These are phyloP conservation scores for Portevinia maculata DNA, from an alignment of 2,888 invertebrate genomes.

Conservation along the genomic window DNA sequence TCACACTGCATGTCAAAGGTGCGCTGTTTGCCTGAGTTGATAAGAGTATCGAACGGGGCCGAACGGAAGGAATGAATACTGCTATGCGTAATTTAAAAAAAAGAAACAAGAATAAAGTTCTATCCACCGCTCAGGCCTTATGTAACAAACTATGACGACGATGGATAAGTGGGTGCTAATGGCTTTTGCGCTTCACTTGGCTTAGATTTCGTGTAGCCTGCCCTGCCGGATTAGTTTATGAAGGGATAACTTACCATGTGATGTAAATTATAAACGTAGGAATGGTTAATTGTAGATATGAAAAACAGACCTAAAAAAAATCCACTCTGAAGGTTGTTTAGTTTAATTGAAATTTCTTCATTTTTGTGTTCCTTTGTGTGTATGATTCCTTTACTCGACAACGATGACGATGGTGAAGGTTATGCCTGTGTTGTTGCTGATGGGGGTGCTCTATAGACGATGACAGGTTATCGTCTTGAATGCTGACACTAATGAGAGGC, in stretches of 20 bases:
- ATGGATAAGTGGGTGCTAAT: constrained; percentile 65
- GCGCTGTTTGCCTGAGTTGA: constrained; percentile 24
- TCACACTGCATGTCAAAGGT: constrained; percentile 25
- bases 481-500: constrained; percentile 60
- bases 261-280: constrained; percentile 36
- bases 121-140: constrained; percentile 47
- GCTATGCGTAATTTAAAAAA: constrained; percentile 37
- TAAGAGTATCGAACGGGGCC: constrained; percentile 7
- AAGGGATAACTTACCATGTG: neutral
- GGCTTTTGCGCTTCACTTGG: constrained; percentile 45
- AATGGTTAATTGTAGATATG: constrained; percentile 46
- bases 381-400: constrained; percentile 38
- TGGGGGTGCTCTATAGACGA: constrained; percentile 48
- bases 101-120: constrained; percentile 41
- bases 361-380: constrained; percentile 3
- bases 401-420: constrained; percentile 56
- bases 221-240: constrained; percentile 40
- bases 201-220: constrained; percentile 38
- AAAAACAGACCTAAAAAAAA: constrained; percentile 14
- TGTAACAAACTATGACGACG: constrained; percentile 28
- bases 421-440: constrained; percentile 41
- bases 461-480: constrained; percentile 65
- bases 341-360: constrained; percentile 52
- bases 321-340: constrained; percentile 57
- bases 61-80: constrained; percentile 16